Evolutionary conservation across 2,888 invertebrate genomes (phyloP), one percentile per base, ranked within the genome.

Genomic region (Boloria selene): DNA sequence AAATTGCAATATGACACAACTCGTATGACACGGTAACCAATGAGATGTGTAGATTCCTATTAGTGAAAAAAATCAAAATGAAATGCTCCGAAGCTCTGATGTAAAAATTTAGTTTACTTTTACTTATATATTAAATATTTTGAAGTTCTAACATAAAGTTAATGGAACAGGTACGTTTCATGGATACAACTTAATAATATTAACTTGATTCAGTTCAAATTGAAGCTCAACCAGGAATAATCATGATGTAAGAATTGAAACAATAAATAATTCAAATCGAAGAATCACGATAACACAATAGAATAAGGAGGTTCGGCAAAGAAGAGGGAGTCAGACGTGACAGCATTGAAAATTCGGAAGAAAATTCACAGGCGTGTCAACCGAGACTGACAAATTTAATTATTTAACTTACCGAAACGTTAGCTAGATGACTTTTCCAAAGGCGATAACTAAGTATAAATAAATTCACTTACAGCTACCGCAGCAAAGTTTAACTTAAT

Each of bases 371-470:
- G 85, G 84, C 87, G 86, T 85, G 92, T 90, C 92, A 93, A 90
- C 88, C 90, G 84, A 85, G 79, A 78, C 77, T 90, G 91, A 91
- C 90, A 91, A 91, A 92, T 90, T 90, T 85, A 90, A 91, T 92
- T 92, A 92, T 90, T 90, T 90, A 89, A 89, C 87, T 90, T 89
- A 88, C 86, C 84, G 89, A 89, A 90, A 90, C 87, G 90, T 90
- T 90, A 90, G 84, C 87, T 85, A 87, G 88, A 92, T 88, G 90
- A 90, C 90, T 91, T 89, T 87, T 88, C 87, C 79, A 81, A 81
- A 84, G 85, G 86, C 88, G 86, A 90, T 92, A 91, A 90, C 90
- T 90, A 89, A 91, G 90, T 92, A 91, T 86, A 87, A 88, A 91
- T 89, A 92, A 92, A 92, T 91, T 90, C 90, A 90, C 87, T 92